Base-by-base conservation (phyloP, 2,888 invertebrate genomes). In the Orgyia antiqua region DNA sequence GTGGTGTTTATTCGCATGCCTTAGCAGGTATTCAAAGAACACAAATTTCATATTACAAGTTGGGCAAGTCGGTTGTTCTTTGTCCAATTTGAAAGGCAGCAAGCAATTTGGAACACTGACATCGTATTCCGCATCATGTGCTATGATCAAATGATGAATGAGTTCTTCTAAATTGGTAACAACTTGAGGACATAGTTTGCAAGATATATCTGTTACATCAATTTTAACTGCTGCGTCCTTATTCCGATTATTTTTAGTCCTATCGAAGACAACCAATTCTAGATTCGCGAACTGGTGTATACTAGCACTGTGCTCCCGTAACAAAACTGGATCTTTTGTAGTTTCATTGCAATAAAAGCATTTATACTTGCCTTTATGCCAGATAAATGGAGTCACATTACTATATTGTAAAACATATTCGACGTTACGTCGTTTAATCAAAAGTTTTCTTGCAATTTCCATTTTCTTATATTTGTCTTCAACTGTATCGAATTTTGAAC, bases 171-270 rank as follows among this genome's bases (percentile, higher is more conserved):
- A 34, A 34, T 66, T 71, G 2, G 51, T 48, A 0, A 82, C 53
- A 0, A 49, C 19, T 39, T 74, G 55, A 0, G 62, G 38, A 31
- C 86, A 86, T 0, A 83, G 65, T 33, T 73, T 82, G 37, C 86
- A 86, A 4, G 61, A 45, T 4, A 86, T 61, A 7, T 68, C 64
- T 0, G 75, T 73, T 0, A 84, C 76, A 28, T 86, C 86, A 20
- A 86, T 80, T 60, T 86, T 86, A 11, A 86, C 72, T 0, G 84
- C 84, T 0, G 83, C 86, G 7, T 86, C 86, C 41, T 71, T 75
- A 23, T 80, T 83, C 10, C 84, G 61, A 28, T 80, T 83, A 32
- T 76, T 77, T 50, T 78, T 84, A 0, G 79, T 80, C 30, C 83
- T 57, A 36, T 83, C 84, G 29, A 65, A 68, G 0, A 86, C 69